Conservation (phyloP, 1,140 invertebrate species). For the Caenorhabditis tropicalis region DNA sequence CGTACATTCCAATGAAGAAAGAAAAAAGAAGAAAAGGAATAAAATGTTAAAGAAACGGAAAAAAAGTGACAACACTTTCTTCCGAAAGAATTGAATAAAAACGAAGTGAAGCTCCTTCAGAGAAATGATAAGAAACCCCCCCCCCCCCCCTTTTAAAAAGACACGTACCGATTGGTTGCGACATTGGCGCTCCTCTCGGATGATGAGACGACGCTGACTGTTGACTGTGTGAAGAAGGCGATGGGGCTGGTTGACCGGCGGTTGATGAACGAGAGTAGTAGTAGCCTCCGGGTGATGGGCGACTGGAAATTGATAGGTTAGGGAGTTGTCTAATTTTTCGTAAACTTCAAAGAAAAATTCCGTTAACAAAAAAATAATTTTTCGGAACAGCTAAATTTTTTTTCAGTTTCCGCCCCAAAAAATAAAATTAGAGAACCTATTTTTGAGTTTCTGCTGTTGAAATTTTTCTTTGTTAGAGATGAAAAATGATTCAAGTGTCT, state of each 20-base stretch:
- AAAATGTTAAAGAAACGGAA: too few species aligned
- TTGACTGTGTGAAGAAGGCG: slow-evolving; percentile 12
- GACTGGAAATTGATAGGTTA: background rate
- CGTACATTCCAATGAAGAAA: too few species aligned
- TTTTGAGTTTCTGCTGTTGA: too few species aligned
- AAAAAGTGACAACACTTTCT: too few species aligned
- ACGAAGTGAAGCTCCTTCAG: background rate
- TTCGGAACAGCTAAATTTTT: too few species aligned
- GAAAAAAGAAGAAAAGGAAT: too few species aligned
- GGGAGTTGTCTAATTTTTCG: background rate
- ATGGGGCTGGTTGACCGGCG: slow-evolving; percentile 5
- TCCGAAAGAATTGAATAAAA: background rate
- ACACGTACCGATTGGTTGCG: slow-evolving; percentile 23
- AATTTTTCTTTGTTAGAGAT: too few species aligned
- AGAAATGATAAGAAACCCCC: background rate
- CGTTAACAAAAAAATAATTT: too few species aligned
- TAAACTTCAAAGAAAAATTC: too few species aligned
- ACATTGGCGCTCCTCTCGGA: slow-evolving; percentile 38
- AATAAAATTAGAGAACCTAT: too few species aligned
- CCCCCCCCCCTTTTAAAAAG: background rate
- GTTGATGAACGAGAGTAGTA: slow-evolving; percentile 9
- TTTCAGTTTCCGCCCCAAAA: too few species aligned
- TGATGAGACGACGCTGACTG: slow-evolving; percentile 32
- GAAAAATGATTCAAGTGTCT: too few species aligned
- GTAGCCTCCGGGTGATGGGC: slow-evolving; percentile 30